phyloP scores from a whole-genome alignment of 2,888 invertebrate genomes.

The Mimachlamys varia region DNA sequence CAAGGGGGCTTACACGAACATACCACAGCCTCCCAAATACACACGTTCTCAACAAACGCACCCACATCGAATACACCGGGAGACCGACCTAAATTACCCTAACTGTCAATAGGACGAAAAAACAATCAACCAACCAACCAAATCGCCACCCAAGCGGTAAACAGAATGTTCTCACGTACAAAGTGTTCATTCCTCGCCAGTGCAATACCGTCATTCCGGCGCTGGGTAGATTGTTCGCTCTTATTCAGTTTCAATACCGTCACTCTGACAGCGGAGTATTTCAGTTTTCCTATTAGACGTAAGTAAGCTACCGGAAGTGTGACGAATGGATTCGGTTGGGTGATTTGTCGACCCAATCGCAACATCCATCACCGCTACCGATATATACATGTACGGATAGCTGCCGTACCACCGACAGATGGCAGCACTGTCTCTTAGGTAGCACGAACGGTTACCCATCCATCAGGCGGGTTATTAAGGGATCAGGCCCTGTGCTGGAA shows the following conservation, averaged over 20 bases:
- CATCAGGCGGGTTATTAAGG: constrained; percentile 15
- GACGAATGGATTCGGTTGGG: constrained; percentile 11
- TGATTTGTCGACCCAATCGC: not conserved
- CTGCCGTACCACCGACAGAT: not conserved
- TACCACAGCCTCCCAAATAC: no score
- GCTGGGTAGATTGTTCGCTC: not conserved
- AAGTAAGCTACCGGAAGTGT: not conserved
- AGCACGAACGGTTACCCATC: not conserved
- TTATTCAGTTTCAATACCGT: not conserved
- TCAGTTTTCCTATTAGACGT: not conserved
- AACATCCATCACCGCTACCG: not conserved
- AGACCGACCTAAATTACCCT: no score
- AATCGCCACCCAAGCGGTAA: not conserved
- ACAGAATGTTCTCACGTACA: no score
- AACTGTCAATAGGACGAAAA: no score
- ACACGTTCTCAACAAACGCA: no score
- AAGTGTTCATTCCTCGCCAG: no score
- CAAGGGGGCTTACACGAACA: no score
- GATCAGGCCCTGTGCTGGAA: not conserved
- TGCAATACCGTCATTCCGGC: no score
- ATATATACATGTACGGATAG: not conserved
- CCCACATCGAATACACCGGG: no score
- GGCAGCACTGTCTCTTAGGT: not conserved
- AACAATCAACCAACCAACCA: no score
- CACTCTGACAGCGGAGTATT: not conserved